phyloP scores from a whole-genome alignment of 2,888 invertebrate genomes.

The Limnephilus rhombicus region DNA sequence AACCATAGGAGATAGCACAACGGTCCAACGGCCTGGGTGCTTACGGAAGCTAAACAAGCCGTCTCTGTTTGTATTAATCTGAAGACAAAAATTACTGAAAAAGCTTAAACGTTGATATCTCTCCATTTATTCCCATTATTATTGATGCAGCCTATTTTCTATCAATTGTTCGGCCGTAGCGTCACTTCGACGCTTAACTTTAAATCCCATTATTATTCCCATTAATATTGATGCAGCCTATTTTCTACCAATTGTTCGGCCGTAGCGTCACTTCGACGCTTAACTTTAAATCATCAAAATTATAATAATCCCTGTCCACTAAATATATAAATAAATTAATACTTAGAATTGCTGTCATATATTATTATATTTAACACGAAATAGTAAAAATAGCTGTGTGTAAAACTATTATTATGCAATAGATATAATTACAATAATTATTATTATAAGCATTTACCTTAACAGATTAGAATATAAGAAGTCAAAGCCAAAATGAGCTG shows the following conservation, averaged over 20 bases:
- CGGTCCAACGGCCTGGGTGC: neutral
- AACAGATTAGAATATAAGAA: neutral
- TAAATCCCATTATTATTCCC: neutral
- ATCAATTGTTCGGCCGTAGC: neutral
- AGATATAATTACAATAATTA: neutral
- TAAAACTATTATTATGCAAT: slow-evolving; percentile 27
- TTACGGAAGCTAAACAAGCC: neutral
- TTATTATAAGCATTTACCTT: neutral
- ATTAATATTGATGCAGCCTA: neutral
- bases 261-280: neutral
- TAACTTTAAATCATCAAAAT: neutral
- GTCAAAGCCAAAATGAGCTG: neutral
- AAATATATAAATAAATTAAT: neutral
- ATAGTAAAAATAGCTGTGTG: slow-evolving; percentile 21
- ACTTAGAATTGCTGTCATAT: slow-evolving; percentile 18
- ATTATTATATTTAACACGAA: neutral
- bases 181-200: too few species aligned
- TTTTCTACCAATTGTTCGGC: neutral
- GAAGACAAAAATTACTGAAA: neutral
- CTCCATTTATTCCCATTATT: neutral
- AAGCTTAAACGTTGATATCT: neutral
- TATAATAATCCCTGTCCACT: slow-evolving; percentile 21
- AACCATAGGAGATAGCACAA: too few species aligned
- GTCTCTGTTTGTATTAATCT: neutral
- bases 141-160: neutral